Conservation (phyloP, 2,113 vertebrate species). For the Ptilonorhynchus violaceus region DNA sequence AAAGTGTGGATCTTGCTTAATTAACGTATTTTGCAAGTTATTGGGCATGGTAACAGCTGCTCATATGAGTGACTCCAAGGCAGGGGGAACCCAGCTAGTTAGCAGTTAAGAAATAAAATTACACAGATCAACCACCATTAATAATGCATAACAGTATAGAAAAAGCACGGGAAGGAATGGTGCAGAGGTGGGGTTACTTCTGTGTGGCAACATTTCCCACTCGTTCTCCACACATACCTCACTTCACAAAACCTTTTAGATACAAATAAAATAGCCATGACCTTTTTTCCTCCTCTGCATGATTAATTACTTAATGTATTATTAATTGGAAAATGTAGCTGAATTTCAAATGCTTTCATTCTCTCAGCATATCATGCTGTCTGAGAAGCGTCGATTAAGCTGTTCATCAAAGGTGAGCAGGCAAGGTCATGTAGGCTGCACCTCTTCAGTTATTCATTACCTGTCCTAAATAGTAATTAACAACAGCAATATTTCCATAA, state of each 20-base stretch:
- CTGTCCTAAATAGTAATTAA: constrained; percentile 76
- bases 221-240: neutral
- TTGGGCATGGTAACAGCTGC: neutral
- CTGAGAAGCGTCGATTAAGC: constrained; percentile 82
- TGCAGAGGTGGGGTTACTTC: neutral
- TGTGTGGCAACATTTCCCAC: neutral
- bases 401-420: constrained; percentile 78
- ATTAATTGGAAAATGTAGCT: constrained; percentile 89
- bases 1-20: neutral
- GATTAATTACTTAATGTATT: constrained; percentile 97
- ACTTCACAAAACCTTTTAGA: constrained; percentile 43
- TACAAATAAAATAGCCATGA: constrained; percentile 71
- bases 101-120: neutral
- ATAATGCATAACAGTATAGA: neutral
- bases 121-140: neutral
- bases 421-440: constrained; percentile 76
- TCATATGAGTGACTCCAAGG: neutral
- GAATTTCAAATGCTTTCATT: constrained; percentile 91
- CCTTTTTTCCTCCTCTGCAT: constrained; percentile 80
- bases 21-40: neutral
- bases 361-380: constrained; percentile 83
- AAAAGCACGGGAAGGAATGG: neutral
- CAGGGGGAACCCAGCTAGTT: neutral
- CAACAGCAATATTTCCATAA: constrained; percentile 80
- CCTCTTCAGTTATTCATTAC: constrained; percentile 78